Evolutionary conservation across 2,888 invertebrate species (phyloP).

Genomic region (Girardia tigrina): DNA sequence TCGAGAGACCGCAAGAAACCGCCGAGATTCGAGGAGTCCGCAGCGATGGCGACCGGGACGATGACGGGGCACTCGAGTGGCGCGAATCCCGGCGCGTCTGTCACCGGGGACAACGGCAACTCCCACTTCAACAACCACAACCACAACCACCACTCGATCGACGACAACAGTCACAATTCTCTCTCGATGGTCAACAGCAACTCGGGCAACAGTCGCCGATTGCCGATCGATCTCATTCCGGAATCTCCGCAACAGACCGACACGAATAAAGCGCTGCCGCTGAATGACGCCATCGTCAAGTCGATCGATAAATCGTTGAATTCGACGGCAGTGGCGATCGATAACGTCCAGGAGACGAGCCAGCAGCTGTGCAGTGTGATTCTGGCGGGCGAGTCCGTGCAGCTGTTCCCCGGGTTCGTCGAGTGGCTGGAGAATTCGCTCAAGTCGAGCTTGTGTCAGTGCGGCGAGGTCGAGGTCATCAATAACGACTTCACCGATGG

Average conservation of each 20-base stretch:
- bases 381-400: not conserved
- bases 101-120: not conserved
- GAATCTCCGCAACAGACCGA: not conserved
- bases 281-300: conserved; percentile 24
- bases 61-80: not conserved
- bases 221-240: not conserved
- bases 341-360: not conserved
- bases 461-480: conserved; percentile 23
- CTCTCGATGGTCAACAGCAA: not conserved
- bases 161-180: not conserved
- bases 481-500: conserved; percentile 15
- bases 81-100: not conserved
- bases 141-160: not conserved
- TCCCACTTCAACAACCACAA: not conserved
- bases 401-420: not conserved
- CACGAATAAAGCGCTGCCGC: conserved; percentile 11
- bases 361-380: conserved; percentile 29
- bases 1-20: conserved; percentile 27
- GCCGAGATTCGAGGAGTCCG: not conserved
- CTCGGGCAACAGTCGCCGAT: not conserved
- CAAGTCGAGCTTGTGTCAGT: not conserved
- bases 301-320: conserved; percentile 3
- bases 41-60: not conserved
- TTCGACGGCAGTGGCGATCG: not conserved
- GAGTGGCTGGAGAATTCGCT: not conserved